These are phyloP conservation scores for Colaptes auratus DNA, from an alignment of 2,113 vertebrate species.

Conservation along the genomic window DNA sequence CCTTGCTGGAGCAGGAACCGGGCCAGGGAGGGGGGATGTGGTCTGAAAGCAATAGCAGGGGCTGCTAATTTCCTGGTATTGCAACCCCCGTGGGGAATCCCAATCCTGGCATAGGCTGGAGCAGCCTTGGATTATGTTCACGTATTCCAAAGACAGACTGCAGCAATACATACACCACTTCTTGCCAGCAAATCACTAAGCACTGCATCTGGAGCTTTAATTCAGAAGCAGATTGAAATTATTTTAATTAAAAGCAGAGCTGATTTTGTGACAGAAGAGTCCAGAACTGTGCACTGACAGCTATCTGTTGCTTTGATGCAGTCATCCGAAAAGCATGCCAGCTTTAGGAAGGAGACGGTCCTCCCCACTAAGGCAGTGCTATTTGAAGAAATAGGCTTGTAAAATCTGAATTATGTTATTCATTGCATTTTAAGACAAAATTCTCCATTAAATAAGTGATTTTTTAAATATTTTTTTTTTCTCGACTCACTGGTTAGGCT, in stretches of 20 bases:
- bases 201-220: slow-evolving; percentile 9
- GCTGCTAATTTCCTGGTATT: background rate
- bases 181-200: background rate
- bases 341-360: background rate
- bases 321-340: background rate
- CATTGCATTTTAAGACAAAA: background rate
- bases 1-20: background rate
- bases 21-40: background rate
- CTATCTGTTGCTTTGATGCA: background rate
- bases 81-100: background rate
- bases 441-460: background rate
- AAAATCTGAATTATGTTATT: background rate
- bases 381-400: background rate
- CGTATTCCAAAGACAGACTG: background rate
- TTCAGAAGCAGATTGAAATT: slow-evolving; percentile 25
- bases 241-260: slow-evolving; percentile 22
- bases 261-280: background rate
- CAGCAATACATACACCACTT: background rate
- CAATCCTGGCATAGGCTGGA: background rate
- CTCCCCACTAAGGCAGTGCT: background rate
- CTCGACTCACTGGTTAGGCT: background rate
- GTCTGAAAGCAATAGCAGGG: background rate
- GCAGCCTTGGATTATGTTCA: background rate
- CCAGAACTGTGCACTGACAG: background rate
- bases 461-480: too few relatives aligned